Percentiles rank a stretch among this genome's conserved stretches.
These are phyloP conservation scores for Leptinotarsa peninsularis DNA, from an alignment of 2,888 invertebrate species.

Conservation along the genomic window DNA sequence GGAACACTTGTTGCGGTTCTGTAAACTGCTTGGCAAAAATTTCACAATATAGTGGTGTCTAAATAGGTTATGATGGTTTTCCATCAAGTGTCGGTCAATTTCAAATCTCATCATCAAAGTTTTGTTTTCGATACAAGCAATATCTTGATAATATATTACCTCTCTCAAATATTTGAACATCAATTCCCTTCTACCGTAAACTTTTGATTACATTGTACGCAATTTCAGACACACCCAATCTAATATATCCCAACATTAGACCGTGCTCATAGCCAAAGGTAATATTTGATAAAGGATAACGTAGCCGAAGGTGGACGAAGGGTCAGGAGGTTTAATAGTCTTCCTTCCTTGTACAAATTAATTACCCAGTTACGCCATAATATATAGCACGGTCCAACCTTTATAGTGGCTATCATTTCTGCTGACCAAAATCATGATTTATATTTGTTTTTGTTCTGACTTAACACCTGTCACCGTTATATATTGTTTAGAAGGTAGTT, in stretches of 20 bases:
- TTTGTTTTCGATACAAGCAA: no score
- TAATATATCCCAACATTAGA: neutral
- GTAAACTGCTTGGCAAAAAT: no score
- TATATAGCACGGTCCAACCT: conserved; percentile 29
- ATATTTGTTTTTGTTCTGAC: conserved; percentile 42
- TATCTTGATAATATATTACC: no score
- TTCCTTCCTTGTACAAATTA: conserved; percentile 44
- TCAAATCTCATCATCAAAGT: no score
- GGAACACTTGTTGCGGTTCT: no score
- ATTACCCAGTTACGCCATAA: conserved; percentile 34
- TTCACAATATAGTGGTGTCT: no score
- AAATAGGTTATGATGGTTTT: no score
- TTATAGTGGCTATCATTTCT: conserved; percentile 39
- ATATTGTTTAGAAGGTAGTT: conserved; percentile 34
- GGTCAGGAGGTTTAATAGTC: conserved; percentile 40
- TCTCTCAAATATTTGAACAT: neutral
- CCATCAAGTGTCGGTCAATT: no score
- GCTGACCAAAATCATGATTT: conserved; percentile 42
- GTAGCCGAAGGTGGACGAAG: conserved; percentile 37
- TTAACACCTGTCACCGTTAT: conserved; percentile 39
- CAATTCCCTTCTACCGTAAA: neutral
- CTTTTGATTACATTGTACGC: neutral
- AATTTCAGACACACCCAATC: neutral
- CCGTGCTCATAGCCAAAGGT: conserved; percentile 11
- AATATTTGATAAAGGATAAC: conserved; percentile 37